Percentiles rank a stretch among this genome's conserved stretches.
phyloP scores from a whole-genome alignment of 2,113 vertebrate species.

The Myotis brandtii region DNA sequence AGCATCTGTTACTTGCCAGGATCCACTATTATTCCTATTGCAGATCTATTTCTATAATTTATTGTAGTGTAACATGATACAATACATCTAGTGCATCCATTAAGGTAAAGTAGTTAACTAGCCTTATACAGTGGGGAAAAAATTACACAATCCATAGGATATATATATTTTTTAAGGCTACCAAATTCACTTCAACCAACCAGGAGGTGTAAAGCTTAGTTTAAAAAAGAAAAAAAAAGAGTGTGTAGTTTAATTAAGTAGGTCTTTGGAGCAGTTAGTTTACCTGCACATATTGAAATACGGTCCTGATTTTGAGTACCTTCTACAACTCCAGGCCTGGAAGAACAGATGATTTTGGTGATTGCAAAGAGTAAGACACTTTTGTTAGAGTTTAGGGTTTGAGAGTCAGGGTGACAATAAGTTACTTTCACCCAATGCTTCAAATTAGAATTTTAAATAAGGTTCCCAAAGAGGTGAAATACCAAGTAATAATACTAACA shows the following conservation, averaged over 20 bases:
- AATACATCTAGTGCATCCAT: neutral
- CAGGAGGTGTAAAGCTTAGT: neutral
- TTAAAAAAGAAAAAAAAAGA: conserved; percentile 44
- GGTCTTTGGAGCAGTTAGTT: conserved; percentile 43
- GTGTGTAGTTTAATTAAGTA: conserved; percentile 45
- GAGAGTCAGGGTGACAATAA: conserved; percentile 40
- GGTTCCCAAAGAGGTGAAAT: neutral
- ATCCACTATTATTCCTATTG: conserved; percentile 53
- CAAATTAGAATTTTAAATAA: conserved; percentile 61
- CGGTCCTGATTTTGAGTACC: conserved; percentile 1
- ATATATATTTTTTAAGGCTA: neutral
- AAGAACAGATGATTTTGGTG: conserved; percentile 41
- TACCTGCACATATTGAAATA: conserved; percentile 26
- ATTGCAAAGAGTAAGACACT: conserved; percentile 48
- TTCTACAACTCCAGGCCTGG: neutral
- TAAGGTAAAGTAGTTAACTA: conserved; percentile 50
- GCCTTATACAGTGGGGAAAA: conserved; percentile 10
- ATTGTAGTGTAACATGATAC: conserved; percentile 44
- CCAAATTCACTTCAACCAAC: conserved; percentile 57
- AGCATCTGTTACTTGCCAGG: conserved; percentile 66
- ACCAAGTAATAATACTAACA: neutral
- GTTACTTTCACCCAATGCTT: conserved; percentile 16
- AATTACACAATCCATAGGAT: neutral
- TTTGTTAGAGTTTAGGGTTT: conserved; percentile 39
- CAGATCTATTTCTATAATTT: conserved; percentile 66